Base-by-base conservation (phyloP, 2,113 vertebrate species). In the Catharus minimus region DNA sequence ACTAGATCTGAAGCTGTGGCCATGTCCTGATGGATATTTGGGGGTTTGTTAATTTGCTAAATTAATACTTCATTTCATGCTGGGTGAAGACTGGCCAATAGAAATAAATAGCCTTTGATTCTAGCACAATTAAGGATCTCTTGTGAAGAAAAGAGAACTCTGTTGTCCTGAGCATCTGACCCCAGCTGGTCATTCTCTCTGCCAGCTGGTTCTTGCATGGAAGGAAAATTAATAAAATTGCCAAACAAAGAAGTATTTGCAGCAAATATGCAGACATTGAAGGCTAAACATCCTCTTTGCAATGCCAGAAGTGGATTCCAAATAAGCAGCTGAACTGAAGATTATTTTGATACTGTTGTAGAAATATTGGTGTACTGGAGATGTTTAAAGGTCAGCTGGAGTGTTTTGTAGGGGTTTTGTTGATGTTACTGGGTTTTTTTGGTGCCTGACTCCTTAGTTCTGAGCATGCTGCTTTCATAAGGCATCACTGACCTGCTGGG, bases 241-340 rank as follows among this genome's bases (percentile, higher is more conserved):
- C 20, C 33, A 80, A 82, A 91, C 33, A 83, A 90, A 86, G 55
- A 24, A 75, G 32, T 75, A 73, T 82, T 92, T 90, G 77, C 83
- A 72, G 57, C 46, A 64, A 83, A 17, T 44, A 56, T 11, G 38
- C 74, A 89, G 82, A 87, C 52, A 87, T 22, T 61, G 65, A 65
- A 71, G 62, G 50, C 44, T 78, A 64, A 89, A 82, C 47, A 79
- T 84, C 91, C 69, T 92, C 46, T 61, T 84, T 68, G 66, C 62
- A 62, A 53, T 84, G 62, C 71, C 78, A 82, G 57, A 24, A 53
- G 22, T 47, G 44, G 28, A 61, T 89, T 94, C 67, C 66, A 85
- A 86, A 73, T 15, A 62, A 94, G 41, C 74, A 82, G 62, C 58
- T 93, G 88, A 78, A 92, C 17, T 49, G 78, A 72, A 84, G 46